Conservation (phyloP, 2,888 invertebrate species). For the Synanthedon andrenaeformis region DNA sequence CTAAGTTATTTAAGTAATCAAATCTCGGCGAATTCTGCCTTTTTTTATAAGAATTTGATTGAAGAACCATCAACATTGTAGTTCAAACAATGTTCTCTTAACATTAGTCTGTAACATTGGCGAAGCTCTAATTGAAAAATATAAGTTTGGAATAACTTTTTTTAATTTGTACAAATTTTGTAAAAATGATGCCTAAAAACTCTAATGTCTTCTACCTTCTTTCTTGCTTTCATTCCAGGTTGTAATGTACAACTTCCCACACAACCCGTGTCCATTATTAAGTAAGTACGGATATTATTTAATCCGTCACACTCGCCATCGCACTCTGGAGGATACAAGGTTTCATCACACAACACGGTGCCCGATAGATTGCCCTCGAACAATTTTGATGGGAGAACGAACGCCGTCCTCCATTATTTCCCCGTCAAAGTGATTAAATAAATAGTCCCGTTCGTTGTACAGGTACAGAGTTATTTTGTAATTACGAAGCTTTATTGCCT, state of each 20-base stretch:
- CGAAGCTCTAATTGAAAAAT: too few relatives aligned
- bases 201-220: too few relatives aligned
- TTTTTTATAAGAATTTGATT: too few relatives aligned
- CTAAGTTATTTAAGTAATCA: too few relatives aligned
- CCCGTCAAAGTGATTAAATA: constrained; percentile 69
- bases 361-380: constrained; percentile 33
- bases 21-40: too few relatives aligned
- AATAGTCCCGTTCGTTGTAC: constrained; percentile 48
- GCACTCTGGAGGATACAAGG: constrained; percentile 9
- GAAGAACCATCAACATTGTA: too few relatives aligned
- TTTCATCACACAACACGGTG: constrained; percentile 40
- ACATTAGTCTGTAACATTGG: too few relatives aligned
- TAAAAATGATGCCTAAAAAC: too few relatives aligned
- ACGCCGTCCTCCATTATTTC: constrained; percentile 50
- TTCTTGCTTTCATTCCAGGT: too few relatives aligned
- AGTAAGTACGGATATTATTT: constrained; percentile 32
- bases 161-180: too few relatives aligned
- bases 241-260: neutral
- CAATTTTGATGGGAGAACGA: constrained; percentile 44
- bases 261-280: neutral
- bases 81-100: too few relatives aligned
- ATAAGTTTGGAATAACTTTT: too few relatives aligned
- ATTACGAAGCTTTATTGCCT: constrained; percentile 60
- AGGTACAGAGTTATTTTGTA: constrained; percentile 61
- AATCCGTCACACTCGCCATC: constrained; percentile 23